These are phyloP conservation scores for Yasuhikotakia modesta DNA, from an alignment of 2,797 vertebrate species.

Conservation along the genomic window DNA sequence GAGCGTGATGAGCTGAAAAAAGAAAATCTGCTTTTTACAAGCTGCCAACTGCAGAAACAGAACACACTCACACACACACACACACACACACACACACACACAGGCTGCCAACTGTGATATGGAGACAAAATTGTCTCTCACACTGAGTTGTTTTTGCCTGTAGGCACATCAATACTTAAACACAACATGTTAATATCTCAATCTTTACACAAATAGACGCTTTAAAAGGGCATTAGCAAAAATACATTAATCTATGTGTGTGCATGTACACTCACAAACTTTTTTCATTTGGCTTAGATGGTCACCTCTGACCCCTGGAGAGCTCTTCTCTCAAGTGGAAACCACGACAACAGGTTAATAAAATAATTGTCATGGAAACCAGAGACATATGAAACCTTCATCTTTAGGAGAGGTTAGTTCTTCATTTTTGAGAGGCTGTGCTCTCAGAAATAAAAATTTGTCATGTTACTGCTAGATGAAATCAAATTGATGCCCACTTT, in stretches of 20 bases:
- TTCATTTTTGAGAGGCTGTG: constrained; percentile 32
- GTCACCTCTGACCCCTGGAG: constrained; percentile 43
- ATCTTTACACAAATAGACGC: constrained; percentile 42
- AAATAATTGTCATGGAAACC: constrained; percentile 56
- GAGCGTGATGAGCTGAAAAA: constrained; percentile 47
- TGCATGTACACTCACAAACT: background rate
- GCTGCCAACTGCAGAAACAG: constrained; percentile 48
- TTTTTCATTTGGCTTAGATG: background rate
- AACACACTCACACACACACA: constrained; percentile 36
- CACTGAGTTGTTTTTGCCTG: constrained; percentile 51
- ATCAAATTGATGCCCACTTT: background rate
- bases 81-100: constrained; percentile 35
- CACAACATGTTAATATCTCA: constrained; percentile 51
- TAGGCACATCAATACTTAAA: constrained; percentile 51
- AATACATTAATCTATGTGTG: background rate
- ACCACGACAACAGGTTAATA: constrained; percentile 47
- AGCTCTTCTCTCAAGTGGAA: constrained; percentile 27
- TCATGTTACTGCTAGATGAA: constrained; percentile 9
- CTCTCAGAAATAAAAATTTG: constrained; percentile 10
- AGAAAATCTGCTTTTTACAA: constrained; percentile 48
- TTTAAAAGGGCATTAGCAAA: constrained; percentile 26
- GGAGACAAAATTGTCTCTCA: constrained; percentile 50
- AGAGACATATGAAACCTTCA: constrained; percentile 25
- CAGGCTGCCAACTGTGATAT: constrained; percentile 49
- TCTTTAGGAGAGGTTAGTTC: constrained; percentile 38